Base-by-base conservation (phyloP, 1,140 invertebrate species). In the Schlechtendalia chinensis region DNA sequence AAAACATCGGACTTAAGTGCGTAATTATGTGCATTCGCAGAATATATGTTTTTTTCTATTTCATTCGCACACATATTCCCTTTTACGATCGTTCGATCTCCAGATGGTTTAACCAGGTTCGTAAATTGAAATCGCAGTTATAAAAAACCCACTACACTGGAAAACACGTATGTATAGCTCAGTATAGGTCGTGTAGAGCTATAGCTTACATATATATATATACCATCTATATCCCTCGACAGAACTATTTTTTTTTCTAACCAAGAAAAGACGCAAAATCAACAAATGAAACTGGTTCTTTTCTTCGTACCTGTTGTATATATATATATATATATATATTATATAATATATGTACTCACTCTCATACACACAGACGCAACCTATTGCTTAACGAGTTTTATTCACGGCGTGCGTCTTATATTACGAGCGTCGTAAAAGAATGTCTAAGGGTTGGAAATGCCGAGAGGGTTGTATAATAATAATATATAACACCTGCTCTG, bases 381-480 rank as follows among this genome's bases (percentile, higher is more conserved):
- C 50, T 74, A 74, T 74, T 29, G 53, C 71, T 74, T 77, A 77
- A 77, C 74, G 74, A 77, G 74, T 77, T 81, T 81, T 59, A 59
- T 72, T 61, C 32, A 81, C 39, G 27, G 58, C 69, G 45, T 75
- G 67, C 59, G 22, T 75, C 27, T 53, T 67, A 54, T 72, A 63
- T 63, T 53, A 54, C 24, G 24, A 50, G 17, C 69, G 24, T 29
- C 24, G 50, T 54, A 72, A 72, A 61, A 69, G 61, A 81, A 69
- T 71, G 50, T 71, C 53, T 71, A 71, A 71, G 67, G 80, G 80
- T 71, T 69, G 67, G 47, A 47, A 59, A 81, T 45, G 69, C 50
- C 67, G 80, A 81, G 65, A 71, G 80, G 63, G 80, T 81, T 72
- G 80, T 71, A 45, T 71, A 39, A 39, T 39, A 39, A 39, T 39